phyloP scores from a whole-genome alignment of 2,113 vertebrate genomes.

The Ovis aries region DNA sequence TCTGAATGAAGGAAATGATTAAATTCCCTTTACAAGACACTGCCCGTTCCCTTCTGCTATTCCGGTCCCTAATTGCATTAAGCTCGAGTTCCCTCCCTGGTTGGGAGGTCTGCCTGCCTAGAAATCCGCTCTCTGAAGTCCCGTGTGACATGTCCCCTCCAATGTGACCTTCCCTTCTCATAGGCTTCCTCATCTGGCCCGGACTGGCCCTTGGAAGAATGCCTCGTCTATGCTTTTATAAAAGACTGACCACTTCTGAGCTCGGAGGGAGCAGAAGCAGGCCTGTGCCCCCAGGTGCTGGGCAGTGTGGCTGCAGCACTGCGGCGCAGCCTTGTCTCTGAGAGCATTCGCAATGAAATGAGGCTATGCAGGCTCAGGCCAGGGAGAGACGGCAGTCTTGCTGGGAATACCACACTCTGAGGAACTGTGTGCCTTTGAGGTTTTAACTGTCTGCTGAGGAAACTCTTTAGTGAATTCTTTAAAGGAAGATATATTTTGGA shows the following conservation, averaged over 20 bases:
- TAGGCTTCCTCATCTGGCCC: conserved; percentile 11
- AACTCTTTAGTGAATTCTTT: background rate
- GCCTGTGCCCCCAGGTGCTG: background rate
- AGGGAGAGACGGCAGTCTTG: background rate
- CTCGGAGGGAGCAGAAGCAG: background rate
- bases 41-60: conserved; percentile 15
- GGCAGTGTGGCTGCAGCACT: background rate
- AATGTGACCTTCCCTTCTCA: conserved; percentile 58
- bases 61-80: conserved; percentile 37
- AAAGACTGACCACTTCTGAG: background rate
- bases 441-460: conserved; percentile 8
- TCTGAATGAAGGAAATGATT: background rate
- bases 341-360: conserved; percentile 10
- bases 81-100: conserved; percentile 39
- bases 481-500: conserved; percentile 13
- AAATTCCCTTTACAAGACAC: conserved; percentile 1
- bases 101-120: conserved; percentile 46
- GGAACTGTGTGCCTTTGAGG: background rate
- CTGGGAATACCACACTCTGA: background rate
- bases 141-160: conserved; percentile 26
- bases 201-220: background rate
- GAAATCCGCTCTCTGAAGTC: conserved; percentile 75
- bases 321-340: background rate
- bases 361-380: conserved; percentile 8
- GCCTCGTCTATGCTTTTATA: conserved; percentile 3